Evolutionary conservation across 2,888 invertebrate genomes (phyloP), one percentile per base, ranked within the genome.

Genomic region (Drosophila vallismaia): DNA sequence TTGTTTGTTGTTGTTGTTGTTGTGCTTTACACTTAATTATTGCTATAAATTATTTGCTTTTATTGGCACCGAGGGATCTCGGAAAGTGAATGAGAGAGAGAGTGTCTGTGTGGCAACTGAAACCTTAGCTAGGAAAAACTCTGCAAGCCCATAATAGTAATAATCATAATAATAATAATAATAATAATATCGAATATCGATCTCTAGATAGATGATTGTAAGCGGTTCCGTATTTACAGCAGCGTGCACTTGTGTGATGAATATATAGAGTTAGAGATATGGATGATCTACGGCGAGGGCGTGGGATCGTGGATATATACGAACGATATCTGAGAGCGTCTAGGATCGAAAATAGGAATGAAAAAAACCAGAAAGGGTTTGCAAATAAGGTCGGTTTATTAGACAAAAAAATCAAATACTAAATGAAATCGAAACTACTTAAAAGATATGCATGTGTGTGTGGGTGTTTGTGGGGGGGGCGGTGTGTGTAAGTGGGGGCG

Each of bases 341-440:
- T 48, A 67, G 68, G 59, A 49, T 56, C 4, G 28, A 28, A 63
- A 67, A 28, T 40, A 24, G 48, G 19, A 19, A 19, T 19, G 19
- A 51, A 54, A 52, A 52, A 42, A 58, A 63, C 69, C 44, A 10
- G 24, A 70, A 73, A 68, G 26, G 14, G 36, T 72, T 85, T 85
- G 59, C 74, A 73, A 72, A 58, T 73, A 74, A 69, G 46, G 74
- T 55, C 74, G 75, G 55, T 71, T 88, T 84, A 86, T 86, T 88
- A 77, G 72, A 86, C 83, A 82, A 68, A 74, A 70, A 66, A 75
- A 71, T 81, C 75, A 53, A 81, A 86, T 86, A 83, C 80, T 88
- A 77, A 86, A 71, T 78, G 69, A 83, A 88, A 85, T 80, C 80
- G 76, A 86, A 85, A 86, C 84, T 85, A 85, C 88, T 83, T 85